A percentile compares a stretch with the other conserved stretches of the same genome.
Conservation (phyloP, 2,888 invertebrate species). For the Cylindroiulus punctatus region DNA sequence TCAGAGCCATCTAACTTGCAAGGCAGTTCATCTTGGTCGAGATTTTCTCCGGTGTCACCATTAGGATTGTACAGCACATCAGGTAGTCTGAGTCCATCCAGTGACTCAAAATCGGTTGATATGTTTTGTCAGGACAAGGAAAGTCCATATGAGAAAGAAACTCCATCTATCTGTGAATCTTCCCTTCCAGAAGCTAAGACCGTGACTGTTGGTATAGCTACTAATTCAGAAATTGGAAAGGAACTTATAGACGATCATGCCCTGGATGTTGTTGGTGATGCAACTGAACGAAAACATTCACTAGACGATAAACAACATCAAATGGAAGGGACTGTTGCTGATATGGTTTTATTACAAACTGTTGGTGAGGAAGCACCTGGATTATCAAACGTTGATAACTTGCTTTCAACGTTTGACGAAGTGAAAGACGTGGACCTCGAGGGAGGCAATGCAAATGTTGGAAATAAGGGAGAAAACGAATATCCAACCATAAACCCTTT, state of each 20-base stretch:
- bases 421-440: not conserved
- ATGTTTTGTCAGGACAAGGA: not conserved
- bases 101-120: conserved; percentile 19
- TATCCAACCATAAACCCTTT: not conserved
- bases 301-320: not conserved
- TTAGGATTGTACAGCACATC: conserved; percentile 3
- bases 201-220: not conserved
- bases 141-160: not conserved
- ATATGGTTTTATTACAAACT: not conserved
- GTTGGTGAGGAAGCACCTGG: not conserved
- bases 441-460: not conserved
- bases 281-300: not conserved
- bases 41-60: conserved; percentile 30
- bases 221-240: not conserved
- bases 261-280: not conserved
- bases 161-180: not conserved
- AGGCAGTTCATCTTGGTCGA: conserved; percentile 48
- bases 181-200: not conserved
- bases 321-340: not conserved
- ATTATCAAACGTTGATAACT: not conserved
- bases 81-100: conserved; percentile 19
- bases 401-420: not conserved
- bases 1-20: conserved; percentile 47
- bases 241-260: not conserved
- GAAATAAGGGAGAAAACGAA: not conserved